A percentile compares a stretch with the other conserved stretches of the same genome.
Evolutionary conservation across 2,113 vertebrate genomes (phyloP).

Genomic region (Centrocercus urophasianus): DNA sequence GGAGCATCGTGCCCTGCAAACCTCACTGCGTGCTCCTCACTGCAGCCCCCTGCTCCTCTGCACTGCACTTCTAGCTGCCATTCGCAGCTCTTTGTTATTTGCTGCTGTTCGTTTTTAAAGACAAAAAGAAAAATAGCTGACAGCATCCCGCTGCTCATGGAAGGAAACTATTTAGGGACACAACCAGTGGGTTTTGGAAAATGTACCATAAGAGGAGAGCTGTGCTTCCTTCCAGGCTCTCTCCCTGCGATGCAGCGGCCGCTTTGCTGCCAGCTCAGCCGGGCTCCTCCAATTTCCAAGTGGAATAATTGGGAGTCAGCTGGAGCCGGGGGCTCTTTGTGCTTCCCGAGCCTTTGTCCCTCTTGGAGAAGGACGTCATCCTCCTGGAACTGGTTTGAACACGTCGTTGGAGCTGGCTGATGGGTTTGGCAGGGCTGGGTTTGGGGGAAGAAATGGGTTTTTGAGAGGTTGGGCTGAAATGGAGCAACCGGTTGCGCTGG

Average conservation of each 20-base stretch:
- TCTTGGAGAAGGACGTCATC: background rate
- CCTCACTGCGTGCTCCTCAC: accelerated
- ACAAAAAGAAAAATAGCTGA: conserved; percentile 19
- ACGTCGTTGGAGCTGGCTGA: background rate
- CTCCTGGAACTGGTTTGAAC: background rate
- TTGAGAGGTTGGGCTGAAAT: background rate
- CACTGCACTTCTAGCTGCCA: background rate
- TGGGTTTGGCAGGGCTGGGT: background rate
- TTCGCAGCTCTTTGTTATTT: conserved; percentile 7
- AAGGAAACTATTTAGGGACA: conserved; percentile 57
- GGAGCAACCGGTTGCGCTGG: background rate
- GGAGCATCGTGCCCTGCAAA: background rate
- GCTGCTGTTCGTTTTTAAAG: background rate
- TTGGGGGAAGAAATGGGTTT: background rate
- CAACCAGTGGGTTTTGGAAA: conserved; percentile 46
- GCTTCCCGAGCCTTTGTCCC: background rate
- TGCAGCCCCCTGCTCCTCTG: background rate
- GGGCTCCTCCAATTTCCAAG: background rate
- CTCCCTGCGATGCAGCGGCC: background rate
- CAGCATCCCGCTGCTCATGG: background rate
- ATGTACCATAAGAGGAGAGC: background rate
- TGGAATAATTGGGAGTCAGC: background rate
- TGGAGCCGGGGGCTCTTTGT: background rate
- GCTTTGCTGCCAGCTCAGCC: background rate
- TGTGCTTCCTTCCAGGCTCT: background rate